A percentile compares a stretch with the other conserved stretches of the same genome.
Evolutionary conservation across 92 coral and sea anemone genomes (phyloP).

Genomic region (Hydrozoanthus gracilis): DNA sequence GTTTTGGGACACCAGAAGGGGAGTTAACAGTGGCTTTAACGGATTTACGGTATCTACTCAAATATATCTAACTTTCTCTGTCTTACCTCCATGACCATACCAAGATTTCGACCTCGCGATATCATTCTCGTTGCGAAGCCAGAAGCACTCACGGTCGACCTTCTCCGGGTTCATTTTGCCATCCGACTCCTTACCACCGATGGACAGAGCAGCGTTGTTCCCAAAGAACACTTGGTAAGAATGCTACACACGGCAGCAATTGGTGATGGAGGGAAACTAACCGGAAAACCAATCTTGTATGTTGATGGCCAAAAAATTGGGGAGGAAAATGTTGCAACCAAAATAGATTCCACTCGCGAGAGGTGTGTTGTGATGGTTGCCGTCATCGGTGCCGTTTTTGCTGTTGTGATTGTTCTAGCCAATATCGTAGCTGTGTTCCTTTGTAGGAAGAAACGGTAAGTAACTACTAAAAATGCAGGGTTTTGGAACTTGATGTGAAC

Average conservation of each 20-base stretch:
- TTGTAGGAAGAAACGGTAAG: constrained; percentile 25
- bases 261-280: neutral
- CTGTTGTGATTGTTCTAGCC: neutral
- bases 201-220: neutral
- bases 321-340: neutral
- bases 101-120: constrained; percentile 11
- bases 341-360: neutral
- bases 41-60: neutral
- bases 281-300: constrained; percentile 6
- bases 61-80: neutral
- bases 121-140: neutral
- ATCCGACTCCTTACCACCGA: neutral
- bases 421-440: neutral
- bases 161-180: constrained; percentile 25
- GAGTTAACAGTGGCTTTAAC: too few relatives aligned
- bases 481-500: neutral
- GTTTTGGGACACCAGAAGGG: too few relatives aligned
- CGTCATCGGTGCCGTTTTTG: constrained; percentile 9
- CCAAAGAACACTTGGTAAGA: constrained; percentile 1
- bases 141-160: constrained; percentile 10
- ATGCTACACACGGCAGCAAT: neutral
- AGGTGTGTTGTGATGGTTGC: neutral
- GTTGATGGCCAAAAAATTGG: constrained; percentile 10
- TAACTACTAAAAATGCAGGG: neutral
- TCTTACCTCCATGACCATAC: neutral